phyloP scores from a whole-genome alignment of 2,797 vertebrate genomes.

The Notolabrus celidotus region DNA sequence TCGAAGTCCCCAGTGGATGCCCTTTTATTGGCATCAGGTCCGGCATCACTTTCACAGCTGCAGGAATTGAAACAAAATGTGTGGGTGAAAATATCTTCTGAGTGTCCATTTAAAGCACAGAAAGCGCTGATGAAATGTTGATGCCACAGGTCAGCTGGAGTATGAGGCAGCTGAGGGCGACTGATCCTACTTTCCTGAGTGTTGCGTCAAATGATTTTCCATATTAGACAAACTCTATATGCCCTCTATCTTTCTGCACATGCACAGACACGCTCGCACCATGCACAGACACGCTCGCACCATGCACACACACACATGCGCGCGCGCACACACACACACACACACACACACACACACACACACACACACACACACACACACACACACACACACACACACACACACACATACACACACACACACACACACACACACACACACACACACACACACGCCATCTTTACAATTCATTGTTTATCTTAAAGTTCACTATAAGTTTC shows the following conservation, averaged over 20 bases:
- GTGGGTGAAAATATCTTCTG: constrained; percentile 6
- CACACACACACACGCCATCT: background rate
- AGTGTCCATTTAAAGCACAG: constrained; percentile 33
- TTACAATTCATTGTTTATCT: background rate
- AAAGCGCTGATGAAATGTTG: constrained; percentile 14
- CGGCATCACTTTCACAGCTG: constrained; percentile 20
- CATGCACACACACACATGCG: background rate
- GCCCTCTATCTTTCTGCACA: background rate
- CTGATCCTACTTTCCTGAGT: background rate
- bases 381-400: background rate
- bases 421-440: too few relatives aligned
- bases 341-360: constrained; percentile 2
- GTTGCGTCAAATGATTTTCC: background rate
- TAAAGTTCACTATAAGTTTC: constrained; percentile 7
- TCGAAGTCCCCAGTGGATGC: constrained; percentile 20
- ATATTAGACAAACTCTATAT: background rate
- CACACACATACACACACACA: background rate
- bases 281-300: background rate
- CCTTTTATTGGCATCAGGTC: constrained; percentile 26
- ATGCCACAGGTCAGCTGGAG: background rate
- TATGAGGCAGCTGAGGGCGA: constrained; percentile 4
- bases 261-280: constrained; percentile 10
- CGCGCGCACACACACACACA: constrained; percentile 7
- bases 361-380: constrained; percentile 1
- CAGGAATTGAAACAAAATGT: constrained; percentile 23